Percentiles rank a stretch among this genome's conserved stretches.
These are phyloP conservation scores for Zhengitettix transpicula DNA, from an alignment of 2,888 invertebrate species.

Conservation along the genomic window DNA sequence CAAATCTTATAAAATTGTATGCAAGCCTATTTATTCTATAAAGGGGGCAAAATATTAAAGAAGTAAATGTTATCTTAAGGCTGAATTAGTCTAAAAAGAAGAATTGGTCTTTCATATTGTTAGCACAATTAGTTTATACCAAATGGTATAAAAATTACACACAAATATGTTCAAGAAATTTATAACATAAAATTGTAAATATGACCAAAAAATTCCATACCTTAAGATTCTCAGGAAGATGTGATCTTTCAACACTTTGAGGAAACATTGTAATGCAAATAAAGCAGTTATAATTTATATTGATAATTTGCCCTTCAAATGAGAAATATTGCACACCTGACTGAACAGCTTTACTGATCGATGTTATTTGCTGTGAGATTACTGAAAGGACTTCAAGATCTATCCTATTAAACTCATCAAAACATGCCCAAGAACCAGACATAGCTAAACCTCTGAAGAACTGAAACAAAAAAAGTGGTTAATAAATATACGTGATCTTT, in stretches of 20 bases:
- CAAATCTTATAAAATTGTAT: too few species aligned
- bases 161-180: background rate
- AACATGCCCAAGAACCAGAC: slow-evolving; percentile 76
- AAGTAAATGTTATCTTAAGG: too few species aligned
- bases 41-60: too few species aligned
- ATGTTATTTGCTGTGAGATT: slow-evolving; percentile 71
- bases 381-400: slow-evolving; percentile 74
- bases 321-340: slow-evolving; percentile 44
- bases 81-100: too few species aligned
- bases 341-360: slow-evolving; percentile 60
- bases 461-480: slow-evolving; percentile 25
- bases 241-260: slow-evolving; percentile 65
- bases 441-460: slow-evolving; percentile 67
- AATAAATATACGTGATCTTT: too few species aligned
- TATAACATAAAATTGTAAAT: background rate
- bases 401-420: slow-evolving; percentile 76
- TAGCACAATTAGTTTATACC: too few species aligned
- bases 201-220: slow-evolving; percentile 17
- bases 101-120: too few species aligned
- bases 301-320: slow-evolving; percentile 63
- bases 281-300: slow-evolving; percentile 59
- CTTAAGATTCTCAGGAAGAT: slow-evolving; percentile 72
- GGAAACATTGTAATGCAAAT: slow-evolving; percentile 70
- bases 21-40: too few species aligned
- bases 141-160: too few species aligned